Evolutionary conservation across 2,797 vertebrate species (phyloP).

Genomic region (Artibeus jamaicensis): DNA sequence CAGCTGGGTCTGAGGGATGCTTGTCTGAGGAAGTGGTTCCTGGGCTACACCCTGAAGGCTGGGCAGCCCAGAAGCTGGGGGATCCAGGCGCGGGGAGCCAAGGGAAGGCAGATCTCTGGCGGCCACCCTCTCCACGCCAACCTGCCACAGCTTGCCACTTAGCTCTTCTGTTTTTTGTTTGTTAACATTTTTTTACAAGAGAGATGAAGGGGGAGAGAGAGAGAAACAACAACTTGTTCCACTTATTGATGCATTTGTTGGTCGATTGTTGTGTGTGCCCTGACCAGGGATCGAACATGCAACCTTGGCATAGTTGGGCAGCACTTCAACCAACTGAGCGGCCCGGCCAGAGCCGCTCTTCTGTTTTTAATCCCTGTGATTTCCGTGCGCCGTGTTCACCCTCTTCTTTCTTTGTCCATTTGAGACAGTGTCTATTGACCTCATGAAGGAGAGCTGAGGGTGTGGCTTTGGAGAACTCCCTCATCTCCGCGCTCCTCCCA

Average conservation of each 20-base stretch:
- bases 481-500: neutral
- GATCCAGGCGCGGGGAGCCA: neutral
- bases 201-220: neutral
- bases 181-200: neutral
- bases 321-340: neutral
- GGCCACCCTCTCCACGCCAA: neutral
- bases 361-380: neutral
- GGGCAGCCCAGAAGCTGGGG: neutral
- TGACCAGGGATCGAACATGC: neutral
- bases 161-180: neutral
- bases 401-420: neutral
- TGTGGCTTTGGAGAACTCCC: neutral
- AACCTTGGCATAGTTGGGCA: neutral
- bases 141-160: neutral
- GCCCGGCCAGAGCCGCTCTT: neutral
- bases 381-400: fast-evolving
- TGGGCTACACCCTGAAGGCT: neutral
- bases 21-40: neutral
- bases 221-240: neutral
- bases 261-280: neutral
- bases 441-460: neutral
- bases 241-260: neutral
- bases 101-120: neutral
- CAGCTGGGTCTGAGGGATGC: neutral
- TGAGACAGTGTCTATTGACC: neutral